phyloP scores from a whole-genome alignment of 64 coral and sea anemone genomes.

The Actinia equina region DNA sequence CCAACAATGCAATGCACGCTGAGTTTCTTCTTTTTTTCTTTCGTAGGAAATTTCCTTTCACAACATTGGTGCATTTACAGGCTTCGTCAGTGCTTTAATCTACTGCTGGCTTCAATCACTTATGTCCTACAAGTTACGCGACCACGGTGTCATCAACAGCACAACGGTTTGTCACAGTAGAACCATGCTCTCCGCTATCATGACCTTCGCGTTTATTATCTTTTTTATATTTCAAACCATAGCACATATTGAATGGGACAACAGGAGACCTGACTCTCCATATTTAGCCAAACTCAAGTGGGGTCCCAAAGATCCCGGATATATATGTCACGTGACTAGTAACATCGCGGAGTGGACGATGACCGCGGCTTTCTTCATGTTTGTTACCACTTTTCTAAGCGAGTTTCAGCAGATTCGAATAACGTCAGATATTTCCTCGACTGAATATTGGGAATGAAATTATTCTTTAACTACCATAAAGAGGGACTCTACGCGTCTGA shows the following conservation, averaged over 20 bases:
- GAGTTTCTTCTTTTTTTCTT: not conserved
- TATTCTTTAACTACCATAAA: too few relatives aligned
- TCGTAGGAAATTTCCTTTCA: conserved; percentile 63
- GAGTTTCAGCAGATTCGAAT: conserved; percentile 84
- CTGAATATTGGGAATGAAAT: conserved; percentile 61
- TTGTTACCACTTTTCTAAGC: conserved; percentile 66
- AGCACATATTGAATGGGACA: conserved; percentile 48
- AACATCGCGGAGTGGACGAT: conserved; percentile 75
- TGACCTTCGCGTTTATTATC: conserved; percentile 60
- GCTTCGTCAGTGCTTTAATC: conserved; percentile 55
- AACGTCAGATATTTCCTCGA: conserved; percentile 86
- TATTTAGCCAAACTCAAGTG: conserved; percentile 70
- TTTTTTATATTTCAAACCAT: conserved; percentile 65
- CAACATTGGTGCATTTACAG: conserved; percentile 67
- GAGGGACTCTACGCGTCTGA: too few relatives aligned
- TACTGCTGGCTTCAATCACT: conserved; percentile 86
- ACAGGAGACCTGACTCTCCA: conserved; percentile 53
- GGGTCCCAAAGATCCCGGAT: conserved; percentile 77
- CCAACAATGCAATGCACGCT: not conserved
- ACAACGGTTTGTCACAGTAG: conserved; percentile 81
- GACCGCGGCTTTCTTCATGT: conserved; percentile 61
- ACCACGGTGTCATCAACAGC: conserved; percentile 93
- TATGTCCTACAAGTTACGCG: conserved; percentile 82
- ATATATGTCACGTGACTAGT: conserved; percentile 62
- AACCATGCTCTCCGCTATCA: conserved; percentile 53